A percentile compares a stretch with the other conserved stretches of the same genome.
Conservation (phyloP, 2,113 vertebrate species). For the Cyphomyrus discorhynchus region DNA sequence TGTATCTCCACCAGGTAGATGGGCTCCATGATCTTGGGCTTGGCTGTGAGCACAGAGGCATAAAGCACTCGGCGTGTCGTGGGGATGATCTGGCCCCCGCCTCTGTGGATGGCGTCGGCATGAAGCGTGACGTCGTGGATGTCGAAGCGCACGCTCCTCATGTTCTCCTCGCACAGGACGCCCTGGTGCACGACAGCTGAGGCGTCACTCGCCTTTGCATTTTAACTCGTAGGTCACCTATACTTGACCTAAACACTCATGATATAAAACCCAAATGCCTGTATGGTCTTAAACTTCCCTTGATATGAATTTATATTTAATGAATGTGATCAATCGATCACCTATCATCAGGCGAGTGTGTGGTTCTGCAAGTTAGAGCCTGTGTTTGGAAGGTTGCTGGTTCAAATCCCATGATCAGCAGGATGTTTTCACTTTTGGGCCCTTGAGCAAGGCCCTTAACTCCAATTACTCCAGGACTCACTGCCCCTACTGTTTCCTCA, state of each 20-base stretch:
- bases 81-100: slow-evolving; percentile 51
- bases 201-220: background rate
- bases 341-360: background rate
- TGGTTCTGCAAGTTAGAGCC: background rate
- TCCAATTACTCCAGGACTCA: background rate
- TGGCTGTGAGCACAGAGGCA: slow-evolving; percentile 40
- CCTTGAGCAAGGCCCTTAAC: background rate
- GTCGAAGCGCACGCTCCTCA: slow-evolving; percentile 43
- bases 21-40: slow-evolving; percentile 53
- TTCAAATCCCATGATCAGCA: background rate
- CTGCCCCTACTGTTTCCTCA: background rate
- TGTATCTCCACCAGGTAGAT: slow-evolving; percentile 56
- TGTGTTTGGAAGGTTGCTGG: background rate
- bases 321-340: background rate
- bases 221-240: background rate
- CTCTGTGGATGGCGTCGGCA: slow-evolving; percentile 45
- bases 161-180: slow-evolving; percentile 52
- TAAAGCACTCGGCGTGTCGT: slow-evolving; percentile 47
- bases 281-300: background rate
- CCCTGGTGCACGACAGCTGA: slow-evolving; percentile 31
- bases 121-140: slow-evolving; percentile 52
- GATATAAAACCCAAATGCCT: background rate
- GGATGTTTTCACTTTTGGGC: background rate
- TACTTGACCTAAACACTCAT: background rate
- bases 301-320: background rate